Evolutionary conservation across 1,140 invertebrate species (phyloP), one percentile per base, ranked within the genome.

Genomic region (Gonioctena quinquepunctata): DNA sequence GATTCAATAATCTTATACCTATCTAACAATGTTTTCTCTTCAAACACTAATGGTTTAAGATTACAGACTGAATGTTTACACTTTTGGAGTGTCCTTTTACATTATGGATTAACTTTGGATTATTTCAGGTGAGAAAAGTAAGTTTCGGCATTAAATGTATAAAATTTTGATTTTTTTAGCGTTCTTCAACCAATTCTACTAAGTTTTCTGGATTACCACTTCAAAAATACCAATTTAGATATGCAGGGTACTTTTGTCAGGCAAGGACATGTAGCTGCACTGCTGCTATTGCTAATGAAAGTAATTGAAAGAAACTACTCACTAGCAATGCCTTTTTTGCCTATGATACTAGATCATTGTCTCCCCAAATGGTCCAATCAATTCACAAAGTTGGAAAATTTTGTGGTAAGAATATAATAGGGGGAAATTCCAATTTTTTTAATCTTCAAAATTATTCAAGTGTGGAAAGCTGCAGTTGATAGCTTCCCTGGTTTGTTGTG

Each of bases 61-160:
- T 81, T 90, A 69, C 89, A 90, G 80, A 88, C 87, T 11, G 89
- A 90, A 83, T 81, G 86, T 16, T 83, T 84, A 49, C 82, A 84
- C 77, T 82, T 87, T 64, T 83, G 85, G 76, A 82, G 83, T 26
- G 82, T 85, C 59, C 75, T 86, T 19, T 50, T 86, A 2, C 76
- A 82, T 68, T 86, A 84, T 76, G 77, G 80, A 19, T 67, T 86
- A 64, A 82, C 79, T 2, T 60, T 80, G 19, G 82, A 87, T 19
- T 74, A 81, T 73, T 75, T 84, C 28, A 69, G 76, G 65, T 80
- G 75, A 74, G 61, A 50, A 11, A 49, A 52, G 3, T 11, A 25
- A 60, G n/a, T 28, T 23, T 52, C 21, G n/a, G 21, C 21, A 13
- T 11, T 56, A 0, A 54, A 13, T 13, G 16, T 27, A 27, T 27